These are phyloP conservation scores for Amniataba percoides DNA, from an alignment of 2,797 vertebrate genomes.

Conservation along the genomic window DNA sequence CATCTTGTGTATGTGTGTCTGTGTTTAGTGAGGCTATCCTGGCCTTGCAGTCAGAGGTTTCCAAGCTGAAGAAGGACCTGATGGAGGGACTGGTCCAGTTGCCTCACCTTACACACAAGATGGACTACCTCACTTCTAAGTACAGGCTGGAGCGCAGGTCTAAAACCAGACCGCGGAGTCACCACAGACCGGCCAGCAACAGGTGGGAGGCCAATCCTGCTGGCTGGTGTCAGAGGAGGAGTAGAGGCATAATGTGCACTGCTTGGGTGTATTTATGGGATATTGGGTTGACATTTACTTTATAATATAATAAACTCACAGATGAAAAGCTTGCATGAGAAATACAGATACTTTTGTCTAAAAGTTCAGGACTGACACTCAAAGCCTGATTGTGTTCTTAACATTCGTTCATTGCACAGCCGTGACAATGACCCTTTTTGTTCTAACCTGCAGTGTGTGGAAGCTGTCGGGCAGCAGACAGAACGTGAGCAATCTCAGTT, in stretches of 20 bases:
- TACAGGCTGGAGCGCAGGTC: conserved; percentile 66
- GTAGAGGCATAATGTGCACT: background rate
- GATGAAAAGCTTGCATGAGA: background rate
- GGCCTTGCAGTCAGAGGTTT: conserved; percentile 84
- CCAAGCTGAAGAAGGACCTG: conserved; percentile 81
- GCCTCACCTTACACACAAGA: conserved; percentile 78
- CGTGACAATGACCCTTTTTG: background rate
- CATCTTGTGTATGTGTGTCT: conserved; percentile 10
- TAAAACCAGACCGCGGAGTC: conserved; percentile 59
- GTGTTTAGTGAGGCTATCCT: conserved; percentile 79
- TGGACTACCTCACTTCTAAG: conserved; percentile 75
- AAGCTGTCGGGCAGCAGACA: conserved; percentile 50
- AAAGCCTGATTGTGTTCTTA: background rate
- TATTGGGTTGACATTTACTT: background rate
- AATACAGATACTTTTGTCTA: background rate
- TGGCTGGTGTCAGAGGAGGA: background rate
- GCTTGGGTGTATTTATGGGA: background rate
- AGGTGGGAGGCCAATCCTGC: conserved; percentile 63
- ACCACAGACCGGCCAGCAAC: conserved; percentile 48
- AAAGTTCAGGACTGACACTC: background rate
- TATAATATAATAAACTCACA: background rate
- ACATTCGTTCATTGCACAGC: background rate
- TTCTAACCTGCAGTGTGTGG: conserved; percentile 41
- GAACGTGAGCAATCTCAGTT: conserved; percentile 33
- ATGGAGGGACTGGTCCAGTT: conserved; percentile 81